Percentiles rank a stretch among this genome's conserved stretches.
These are phyloP conservation scores for Podarcis raffonei DNA, from an alignment of 2,113 vertebrate genomes.

Conservation along the genomic window DNA sequence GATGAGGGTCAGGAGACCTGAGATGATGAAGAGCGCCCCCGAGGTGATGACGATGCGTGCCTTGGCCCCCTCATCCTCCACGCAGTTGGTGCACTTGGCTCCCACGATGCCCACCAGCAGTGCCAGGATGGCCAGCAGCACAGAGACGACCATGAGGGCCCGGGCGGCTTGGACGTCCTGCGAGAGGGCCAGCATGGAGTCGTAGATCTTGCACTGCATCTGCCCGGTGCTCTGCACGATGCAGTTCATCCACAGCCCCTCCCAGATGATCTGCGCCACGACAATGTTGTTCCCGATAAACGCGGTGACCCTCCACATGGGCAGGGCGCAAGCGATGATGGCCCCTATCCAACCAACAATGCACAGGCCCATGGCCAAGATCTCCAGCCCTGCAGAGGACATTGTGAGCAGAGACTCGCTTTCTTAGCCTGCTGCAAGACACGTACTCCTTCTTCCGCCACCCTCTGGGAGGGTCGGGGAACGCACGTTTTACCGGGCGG, in stretches of 20 bases:
- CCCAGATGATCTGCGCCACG: conserved; percentile 89
- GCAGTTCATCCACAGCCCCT: conserved; percentile 93
- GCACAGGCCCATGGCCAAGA: conserved; percentile 83
- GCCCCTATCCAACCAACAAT: conserved; percentile 85
- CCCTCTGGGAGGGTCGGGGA: neutral
- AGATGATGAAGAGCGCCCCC: conserved; percentile 77
- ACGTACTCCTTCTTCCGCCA: neutral
- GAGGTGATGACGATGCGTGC: conserved; percentile 83
- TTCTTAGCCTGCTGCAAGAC: too few relatives aligned
- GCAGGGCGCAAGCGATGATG: conserved; percentile 79
- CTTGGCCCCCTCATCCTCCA: conserved; percentile 83
- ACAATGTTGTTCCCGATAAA: conserved; percentile 93
- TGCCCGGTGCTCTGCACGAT: conserved; percentile 86
- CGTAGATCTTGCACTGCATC: conserved; percentile 85
- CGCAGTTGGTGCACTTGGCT: conserved; percentile 89
- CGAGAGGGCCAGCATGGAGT: conserved; percentile 87
- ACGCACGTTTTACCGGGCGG: neutral
- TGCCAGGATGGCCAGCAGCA: conserved; percentile 81
- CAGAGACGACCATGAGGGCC: conserved; percentile 83
- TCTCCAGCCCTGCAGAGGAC: conserved; percentile 48
- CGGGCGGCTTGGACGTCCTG: conserved; percentile 89
- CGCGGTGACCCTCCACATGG: conserved; percentile 88
- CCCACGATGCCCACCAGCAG: conserved; percentile 84
- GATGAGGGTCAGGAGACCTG: conserved; percentile 74
- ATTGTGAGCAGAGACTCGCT: neutral